These are phyloP conservation scores for Capreolus pygargus DNA, from an alignment of 2,113 vertebrate species.

Conservation along the genomic window DNA sequence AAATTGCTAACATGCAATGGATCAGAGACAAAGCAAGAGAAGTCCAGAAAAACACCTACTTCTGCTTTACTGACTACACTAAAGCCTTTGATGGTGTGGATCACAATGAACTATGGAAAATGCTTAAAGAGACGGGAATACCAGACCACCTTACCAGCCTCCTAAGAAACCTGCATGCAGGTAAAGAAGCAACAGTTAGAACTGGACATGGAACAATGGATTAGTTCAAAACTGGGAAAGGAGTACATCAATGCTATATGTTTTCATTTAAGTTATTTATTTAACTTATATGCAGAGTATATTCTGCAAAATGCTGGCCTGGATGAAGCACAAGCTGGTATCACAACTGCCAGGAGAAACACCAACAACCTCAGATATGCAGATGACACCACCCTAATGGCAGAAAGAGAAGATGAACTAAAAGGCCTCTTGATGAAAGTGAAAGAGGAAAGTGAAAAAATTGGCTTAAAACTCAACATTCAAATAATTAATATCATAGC, in stretches of 20 bases:
- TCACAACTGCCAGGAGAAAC: neutral
- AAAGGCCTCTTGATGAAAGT: neutral
- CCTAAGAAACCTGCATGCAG: neutral
- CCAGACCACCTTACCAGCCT: neutral
- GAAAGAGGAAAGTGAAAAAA: neutral
- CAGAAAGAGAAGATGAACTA: neutral
- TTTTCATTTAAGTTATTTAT: neutral
- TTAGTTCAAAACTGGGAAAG: neutral
- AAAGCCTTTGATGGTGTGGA: neutral
- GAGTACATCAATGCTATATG: neutral
- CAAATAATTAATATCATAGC: neutral
- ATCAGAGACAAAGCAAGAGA: neutral
- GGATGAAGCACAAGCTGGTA: neutral
- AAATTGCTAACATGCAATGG: neutral
- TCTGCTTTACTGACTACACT: neutral
- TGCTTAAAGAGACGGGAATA: neutral
- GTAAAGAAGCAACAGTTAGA: neutral
- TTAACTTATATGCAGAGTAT: neutral
- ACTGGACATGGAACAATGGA: neutral
- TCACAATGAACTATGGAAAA: fast-evolving
- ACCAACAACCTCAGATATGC: neutral
- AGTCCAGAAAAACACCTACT: neutral
- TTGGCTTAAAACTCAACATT: neutral
- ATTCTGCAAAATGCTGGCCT: neutral
- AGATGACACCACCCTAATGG: neutral